These are phyloP conservation scores for Xiphophorus hellerii DNA, from an alignment of 2,113 vertebrate species.

Conservation along the genomic window DNA sequence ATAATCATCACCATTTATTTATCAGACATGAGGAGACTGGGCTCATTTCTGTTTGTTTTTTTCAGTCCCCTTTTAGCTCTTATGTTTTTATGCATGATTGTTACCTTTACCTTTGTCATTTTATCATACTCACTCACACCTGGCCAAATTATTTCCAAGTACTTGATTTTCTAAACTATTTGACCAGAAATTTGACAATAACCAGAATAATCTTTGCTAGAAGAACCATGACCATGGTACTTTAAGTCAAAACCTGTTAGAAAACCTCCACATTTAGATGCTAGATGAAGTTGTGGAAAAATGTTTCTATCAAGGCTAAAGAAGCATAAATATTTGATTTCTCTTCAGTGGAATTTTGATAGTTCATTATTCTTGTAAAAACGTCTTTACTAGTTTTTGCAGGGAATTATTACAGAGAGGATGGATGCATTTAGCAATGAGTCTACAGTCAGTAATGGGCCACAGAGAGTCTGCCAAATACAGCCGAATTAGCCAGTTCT, in stretches of 20 bases:
- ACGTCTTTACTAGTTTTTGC: constrained; percentile 33
- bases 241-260: not conserved
- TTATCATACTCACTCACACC: not conserved
- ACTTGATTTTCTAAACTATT: not conserved
- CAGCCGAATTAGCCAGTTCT: constrained; percentile 34
- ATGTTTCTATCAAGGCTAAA: constrained; percentile 38
- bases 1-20: too few species aligned
- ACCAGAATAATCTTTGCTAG: not conserved
- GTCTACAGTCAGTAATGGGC: constrained; percentile 59
- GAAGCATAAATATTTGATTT: constrained; percentile 78
- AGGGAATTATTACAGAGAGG: constrained; percentile 39
- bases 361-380: constrained; percentile 56
- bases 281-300: constrained; percentile 30
- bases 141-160: not conserved
- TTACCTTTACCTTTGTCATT: not conserved
- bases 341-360: constrained; percentile 54
- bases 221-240: constrained; percentile 1
- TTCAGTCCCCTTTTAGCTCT: too few species aligned
- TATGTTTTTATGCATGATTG: not conserved
- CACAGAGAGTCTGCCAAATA: constrained; percentile 15
- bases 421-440: constrained; percentile 71
- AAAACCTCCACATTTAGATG: constrained; percentile 28
- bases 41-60: not conserved
- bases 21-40: too few species aligned
- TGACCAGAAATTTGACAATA: not conserved